phyloP scores from a whole-genome alignment of 1,140 invertebrate species.

The Ectropis grisescens region DNA sequence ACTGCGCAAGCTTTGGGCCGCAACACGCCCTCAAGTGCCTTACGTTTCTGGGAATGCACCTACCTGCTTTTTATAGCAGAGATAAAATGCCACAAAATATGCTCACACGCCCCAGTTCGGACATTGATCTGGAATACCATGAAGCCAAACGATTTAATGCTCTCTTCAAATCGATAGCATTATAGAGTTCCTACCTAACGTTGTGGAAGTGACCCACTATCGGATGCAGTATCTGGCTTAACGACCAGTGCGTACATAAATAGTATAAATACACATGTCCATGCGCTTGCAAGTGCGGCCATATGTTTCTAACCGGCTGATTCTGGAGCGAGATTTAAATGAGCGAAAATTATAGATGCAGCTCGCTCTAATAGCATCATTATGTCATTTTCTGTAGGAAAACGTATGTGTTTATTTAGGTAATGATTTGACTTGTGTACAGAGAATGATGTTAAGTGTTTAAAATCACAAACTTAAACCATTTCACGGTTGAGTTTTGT shows the following conservation, averaged over 20 bases:
- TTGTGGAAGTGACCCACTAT: constrained; percentile 30
- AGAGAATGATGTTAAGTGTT: too few relatives aligned
- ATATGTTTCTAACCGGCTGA: constrained; percentile 10
- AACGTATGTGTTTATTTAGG: too few relatives aligned
- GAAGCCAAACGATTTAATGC: constrained; percentile 16
- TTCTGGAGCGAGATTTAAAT: constrained; percentile 6
- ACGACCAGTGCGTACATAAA: constrained; percentile 9
- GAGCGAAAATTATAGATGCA: constrained; percentile 5
- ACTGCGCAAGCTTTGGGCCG: constrained; percentile 1
- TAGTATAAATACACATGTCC: background rate
- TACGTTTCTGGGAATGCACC: constrained; percentile 43
- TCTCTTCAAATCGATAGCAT: constrained; percentile 32
- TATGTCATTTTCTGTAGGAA: background rate
- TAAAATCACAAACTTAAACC: too few relatives aligned
- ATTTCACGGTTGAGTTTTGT: too few relatives aligned
- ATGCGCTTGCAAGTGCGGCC: constrained; percentile 12
- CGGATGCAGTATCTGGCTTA: background rate
- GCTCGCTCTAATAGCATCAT: constrained; percentile 1
- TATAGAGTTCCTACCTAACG: too few relatives aligned
- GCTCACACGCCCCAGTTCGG: constrained; percentile 40
- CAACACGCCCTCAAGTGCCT: constrained; percentile 25
- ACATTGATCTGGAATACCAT: constrained; percentile 29
- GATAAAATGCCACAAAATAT: constrained; percentile 39
- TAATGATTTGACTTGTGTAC: too few relatives aligned
- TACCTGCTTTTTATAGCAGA: constrained; percentile 52